A percentile compares a stretch with the other conserved stretches of the same genome.
phyloP scores from a whole-genome alignment of 2,888 invertebrate species.

The Cetonia aurata region DNA sequence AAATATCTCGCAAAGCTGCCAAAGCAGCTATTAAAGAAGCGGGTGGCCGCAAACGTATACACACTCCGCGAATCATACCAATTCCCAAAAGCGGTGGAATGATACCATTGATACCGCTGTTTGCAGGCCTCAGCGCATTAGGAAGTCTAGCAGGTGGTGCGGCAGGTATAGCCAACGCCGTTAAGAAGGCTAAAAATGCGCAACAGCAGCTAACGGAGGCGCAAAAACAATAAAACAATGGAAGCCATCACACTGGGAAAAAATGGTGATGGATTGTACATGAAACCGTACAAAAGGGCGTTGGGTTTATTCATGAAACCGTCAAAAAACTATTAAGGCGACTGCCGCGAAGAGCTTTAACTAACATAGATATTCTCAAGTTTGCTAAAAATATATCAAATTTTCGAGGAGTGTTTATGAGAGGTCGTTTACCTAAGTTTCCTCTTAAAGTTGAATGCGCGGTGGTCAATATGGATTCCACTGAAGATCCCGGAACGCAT shows the following conservation, averaged over 20 bases:
- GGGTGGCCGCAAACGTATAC: slow-evolving; percentile 36
- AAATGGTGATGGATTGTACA: slow-evolving; percentile 47
- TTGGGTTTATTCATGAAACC: too few species aligned
- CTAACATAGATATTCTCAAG: slow-evolving; percentile 50
- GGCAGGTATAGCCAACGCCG: slow-evolving; percentile 52
- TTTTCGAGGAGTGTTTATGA: slow-evolving; percentile 56
- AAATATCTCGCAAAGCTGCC: slow-evolving; percentile 28
- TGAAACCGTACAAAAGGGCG: slow-evolving; percentile 52
- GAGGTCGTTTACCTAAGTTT: slow-evolving; percentile 49
- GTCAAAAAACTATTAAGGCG: slow-evolving; percentile 48
- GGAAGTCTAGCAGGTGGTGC: slow-evolving; percentile 51
- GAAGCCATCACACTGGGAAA: slow-evolving; percentile 51
- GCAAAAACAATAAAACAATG: slow-evolving; percentile 54
- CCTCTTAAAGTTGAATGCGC: neutral
- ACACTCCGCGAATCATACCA: slow-evolving; percentile 56
- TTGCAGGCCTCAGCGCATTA: slow-evolving; percentile 52
- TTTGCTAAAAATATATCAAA: slow-evolving; percentile 48
- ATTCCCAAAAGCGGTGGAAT: slow-evolving; percentile 58
- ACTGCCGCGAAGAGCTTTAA: slow-evolving; percentile 53
- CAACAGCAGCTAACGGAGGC: slow-evolving; percentile 51
- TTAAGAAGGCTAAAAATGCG: slow-evolving; percentile 52
- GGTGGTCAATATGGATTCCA: slow-evolving; percentile 9
- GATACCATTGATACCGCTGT: slow-evolving; percentile 53
- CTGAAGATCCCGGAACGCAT: slow-evolving; percentile 56
- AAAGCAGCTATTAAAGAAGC: slow-evolving; percentile 26